Conservation (phyloP, 2,888 invertebrate genomes). For the Amphipoea lucens region DNA sequence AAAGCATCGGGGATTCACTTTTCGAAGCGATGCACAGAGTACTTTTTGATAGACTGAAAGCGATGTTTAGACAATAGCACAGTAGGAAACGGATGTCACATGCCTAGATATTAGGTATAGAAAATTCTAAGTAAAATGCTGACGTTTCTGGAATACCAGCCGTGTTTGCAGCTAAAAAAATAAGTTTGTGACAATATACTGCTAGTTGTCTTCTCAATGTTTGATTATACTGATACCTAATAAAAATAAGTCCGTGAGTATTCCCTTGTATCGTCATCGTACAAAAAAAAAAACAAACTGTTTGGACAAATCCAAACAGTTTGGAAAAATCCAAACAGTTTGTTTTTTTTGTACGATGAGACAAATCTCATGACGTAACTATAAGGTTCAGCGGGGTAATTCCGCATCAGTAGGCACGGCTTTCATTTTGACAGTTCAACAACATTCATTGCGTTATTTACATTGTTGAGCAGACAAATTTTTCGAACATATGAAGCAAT, state of each 20-base stretch:
- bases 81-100: conserved; percentile 38
- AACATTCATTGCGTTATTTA: too few relatives aligned
- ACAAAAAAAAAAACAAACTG: neutral
- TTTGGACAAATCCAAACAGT: too few relatives aligned
- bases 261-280: neutral
- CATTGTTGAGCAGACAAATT: too few relatives aligned
- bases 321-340: too few relatives aligned
- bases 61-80: conserved; percentile 14
- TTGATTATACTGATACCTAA: neutral
- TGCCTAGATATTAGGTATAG: conserved; percentile 10
- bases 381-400: too few relatives aligned
- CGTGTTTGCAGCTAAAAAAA: neutral
- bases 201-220: neutral
- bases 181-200: neutral
- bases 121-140: conserved; percentile 6
- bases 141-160: conserved; percentile 14
- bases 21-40: neutral
- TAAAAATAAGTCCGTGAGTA: neutral
- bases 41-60: too few relatives aligned
- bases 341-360: too few relatives aligned
- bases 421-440: too few relatives aligned
- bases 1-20: neutral
- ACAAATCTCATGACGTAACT: too few relatives aligned
- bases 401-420: too few relatives aligned
- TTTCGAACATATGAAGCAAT: too few relatives aligned